phyloP scores from a whole-genome alignment of 2,113 vertebrate genomes.

The Gulo gulo region DNA sequence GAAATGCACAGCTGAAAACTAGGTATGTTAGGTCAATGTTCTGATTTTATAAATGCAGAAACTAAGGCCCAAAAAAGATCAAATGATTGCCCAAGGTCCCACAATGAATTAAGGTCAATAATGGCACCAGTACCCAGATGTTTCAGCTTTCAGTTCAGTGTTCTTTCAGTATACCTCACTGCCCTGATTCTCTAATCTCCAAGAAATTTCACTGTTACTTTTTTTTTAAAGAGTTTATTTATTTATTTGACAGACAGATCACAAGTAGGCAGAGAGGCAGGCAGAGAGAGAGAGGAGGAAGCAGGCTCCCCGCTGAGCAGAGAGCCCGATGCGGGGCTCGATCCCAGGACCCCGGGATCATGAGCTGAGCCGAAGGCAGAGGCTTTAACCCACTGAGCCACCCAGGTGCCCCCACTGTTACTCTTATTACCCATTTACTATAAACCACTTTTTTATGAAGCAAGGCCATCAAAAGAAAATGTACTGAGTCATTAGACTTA shows the following conservation, averaged over 20 bases:
- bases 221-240: too few relatives aligned
- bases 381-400: too few relatives aligned
- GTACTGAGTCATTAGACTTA: background rate
- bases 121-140: background rate
- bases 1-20: background rate
- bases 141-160: background rate
- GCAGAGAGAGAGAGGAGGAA: too few relatives aligned
- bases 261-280: too few relatives aligned
- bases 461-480: constrained; percentile 37
- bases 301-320: too few relatives aligned
- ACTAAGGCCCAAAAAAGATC: background rate
- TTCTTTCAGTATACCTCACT: background rate
- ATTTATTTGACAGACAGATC: too few relatives aligned
- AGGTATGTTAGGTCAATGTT: background rate
- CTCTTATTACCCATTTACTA: background rate
- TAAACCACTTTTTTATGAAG: constrained; percentile 11
- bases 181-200: background rate
- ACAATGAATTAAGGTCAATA: background rate
- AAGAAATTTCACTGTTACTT: background rate
- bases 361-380: too few relatives aligned
- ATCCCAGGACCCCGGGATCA: too few relatives aligned
- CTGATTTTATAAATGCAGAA: constrained; percentile 25
- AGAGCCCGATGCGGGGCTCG: too few relatives aligned
- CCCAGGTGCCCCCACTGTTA: background rate
- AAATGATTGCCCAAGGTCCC: background rate